Base-by-base conservation (phyloP, 2,113 vertebrate genomes). In the Lethenteron reissneri region DNA sequence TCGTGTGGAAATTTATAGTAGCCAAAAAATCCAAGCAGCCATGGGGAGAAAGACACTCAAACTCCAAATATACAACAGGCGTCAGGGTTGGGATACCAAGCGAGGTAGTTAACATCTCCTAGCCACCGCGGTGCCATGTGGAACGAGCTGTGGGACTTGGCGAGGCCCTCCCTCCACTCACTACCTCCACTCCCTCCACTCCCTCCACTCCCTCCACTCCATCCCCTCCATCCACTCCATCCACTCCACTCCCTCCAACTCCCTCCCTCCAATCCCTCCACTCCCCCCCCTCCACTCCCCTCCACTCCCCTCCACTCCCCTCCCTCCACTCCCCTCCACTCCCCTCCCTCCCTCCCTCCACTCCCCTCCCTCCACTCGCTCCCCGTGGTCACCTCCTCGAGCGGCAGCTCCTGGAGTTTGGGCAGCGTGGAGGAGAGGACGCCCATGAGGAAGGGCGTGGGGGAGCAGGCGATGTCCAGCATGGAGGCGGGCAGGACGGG, bases 401-500 rank as follows among this genome's bases (percentile, higher is more conserved):
- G 80, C 75, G 92, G 94, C 72, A 99, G 85, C 75, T 96, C 91
- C 80, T 83, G 81, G 75, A 97, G 85, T 75, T 88, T 81, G 4
- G 85, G 83, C 78, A 99, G 78, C 3, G 84, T 92, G 60, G 86
- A 89, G 12, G 88, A 83, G 74, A 95, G 83, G 75, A 88, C 89
- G 74, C 94, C 94, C 64, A 96, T 89, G 13, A 99, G 84, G 79
- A 99, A 99, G 0, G 92, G 94, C 2, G 94, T 99, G 1, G 94
- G 94, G 21, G 90, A 97, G 80, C 94, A 99, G 80, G 83, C 90
- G 60, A 99, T 95, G 78, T 99, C 92, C 57, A 99, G 85, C 94
- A 99, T 97, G 72, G 85, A 88, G 2, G 82, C 79, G 2, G 92
- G 94, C 3, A 99, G 81, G 72, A 99, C 94, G 0, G 94, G 94